A percentile compares a stretch with the other conserved stretches of the same genome.
These are phyloP conservation scores for Indicator maculatus DNA, from an alignment of 2,113 vertebrate genomes.

Conservation along the genomic window DNA sequence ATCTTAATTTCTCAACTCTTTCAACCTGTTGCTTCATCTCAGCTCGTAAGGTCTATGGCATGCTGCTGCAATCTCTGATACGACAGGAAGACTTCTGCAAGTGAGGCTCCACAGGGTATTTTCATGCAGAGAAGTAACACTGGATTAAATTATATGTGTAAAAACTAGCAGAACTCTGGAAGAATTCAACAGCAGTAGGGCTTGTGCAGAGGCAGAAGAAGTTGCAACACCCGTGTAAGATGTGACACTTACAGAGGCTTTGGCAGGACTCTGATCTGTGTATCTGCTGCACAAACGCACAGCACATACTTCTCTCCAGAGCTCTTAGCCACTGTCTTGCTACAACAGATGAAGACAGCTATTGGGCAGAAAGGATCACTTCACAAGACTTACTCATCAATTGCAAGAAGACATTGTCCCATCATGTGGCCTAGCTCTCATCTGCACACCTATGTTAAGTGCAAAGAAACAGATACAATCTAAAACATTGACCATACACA, in stretches of 20 bases:
- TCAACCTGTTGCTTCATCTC: not conserved
- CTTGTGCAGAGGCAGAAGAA: slow-evolving; percentile 59
- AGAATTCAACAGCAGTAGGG: slow-evolving; percentile 28
- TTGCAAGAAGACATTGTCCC: not conserved
- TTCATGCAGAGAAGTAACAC: not conserved
- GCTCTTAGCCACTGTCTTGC: slow-evolving; percentile 30
- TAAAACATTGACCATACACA: not conserved
- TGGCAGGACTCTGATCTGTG: not conserved
- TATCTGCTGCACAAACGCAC: slow-evolving; percentile 27
- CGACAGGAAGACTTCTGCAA: not conserved
- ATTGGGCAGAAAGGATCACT: not conserved
- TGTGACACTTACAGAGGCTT: slow-evolving; percentile 62
- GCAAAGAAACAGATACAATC: not conserved
- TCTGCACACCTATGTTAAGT: not conserved
- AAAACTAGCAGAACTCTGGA: slow-evolving; percentile 32
- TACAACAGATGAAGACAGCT: not conserved
- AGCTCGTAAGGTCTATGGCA: not conserved
- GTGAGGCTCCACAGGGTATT: not conserved
- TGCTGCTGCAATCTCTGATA: not conserved
- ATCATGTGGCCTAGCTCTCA: not conserved
- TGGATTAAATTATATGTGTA: slow-evolving; percentile 1
- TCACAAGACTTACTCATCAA: not conserved
- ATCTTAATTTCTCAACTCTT: not conserved
- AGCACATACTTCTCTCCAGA: slow-evolving; percentile 14
- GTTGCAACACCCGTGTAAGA: slow-evolving; percentile 56